Base-by-base conservation (phyloP, 1,140 invertebrate genomes). In the Acromyrmex echinatior region DNA sequence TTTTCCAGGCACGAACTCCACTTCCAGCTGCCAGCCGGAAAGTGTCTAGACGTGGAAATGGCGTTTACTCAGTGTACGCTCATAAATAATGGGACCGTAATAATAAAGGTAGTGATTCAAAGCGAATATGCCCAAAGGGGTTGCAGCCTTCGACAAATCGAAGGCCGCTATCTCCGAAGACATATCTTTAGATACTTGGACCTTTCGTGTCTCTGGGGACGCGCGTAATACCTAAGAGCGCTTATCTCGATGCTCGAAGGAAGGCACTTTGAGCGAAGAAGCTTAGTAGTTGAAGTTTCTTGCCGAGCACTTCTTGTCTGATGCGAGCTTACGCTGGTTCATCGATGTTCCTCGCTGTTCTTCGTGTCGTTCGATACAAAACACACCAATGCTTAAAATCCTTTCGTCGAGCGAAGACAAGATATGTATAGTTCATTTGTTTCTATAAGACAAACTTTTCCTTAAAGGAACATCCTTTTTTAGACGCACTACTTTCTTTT, bases 271-370 rank as follows among this genome's bases (percentile, higher is more conserved):
- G 82, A 88, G 56, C 65, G 79, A 88, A 88, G 81, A 70, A 74
- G 86, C 78, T 87, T 76, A 87, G 79, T 65, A 87, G 66, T 53
- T 82, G 79, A 87, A 87, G 80, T 85, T 87, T 85, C 73, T 73
- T 84, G 80, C 70, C 77, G 70, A 62, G 71, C 45, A 87, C 49
- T 87, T 84, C 60, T 66, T 84, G 70, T 74, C 71, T 87, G 81
- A 70, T 87, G 58, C 78, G 65, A 62, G 82, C 86, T 87, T 82
- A 82, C 78, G 56, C 70, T 53, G 63, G 58, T 87, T 86, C 80
- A 84, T 84, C 70, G 80, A 16, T 84, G 80, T 84, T 35, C 9
- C 56, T 18, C 56, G 39, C 14, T 63, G 58, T 62, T 62, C 70
- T 51, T 51, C 68, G 12, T 62, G 80, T 82, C 56, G 70, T 84